Percentiles rank a stretch among this genome's conserved stretches.
Evolutionary conservation across 2,113 vertebrate genomes (phyloP).

Genomic region (Rhabdornis inornatus): DNA sequence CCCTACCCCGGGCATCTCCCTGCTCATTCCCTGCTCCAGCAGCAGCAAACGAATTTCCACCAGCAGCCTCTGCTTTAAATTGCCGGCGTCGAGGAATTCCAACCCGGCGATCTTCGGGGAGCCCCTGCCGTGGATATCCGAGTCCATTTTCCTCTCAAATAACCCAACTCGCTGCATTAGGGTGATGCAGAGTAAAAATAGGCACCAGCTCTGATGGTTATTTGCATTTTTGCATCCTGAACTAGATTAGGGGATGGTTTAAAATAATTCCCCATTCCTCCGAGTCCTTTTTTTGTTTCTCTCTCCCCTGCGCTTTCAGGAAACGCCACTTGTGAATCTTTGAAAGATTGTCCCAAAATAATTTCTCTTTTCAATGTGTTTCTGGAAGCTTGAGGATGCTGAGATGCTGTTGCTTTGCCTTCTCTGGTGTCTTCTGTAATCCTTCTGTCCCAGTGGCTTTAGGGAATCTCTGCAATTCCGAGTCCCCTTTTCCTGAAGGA

Average conservation of each 20-base stretch:
- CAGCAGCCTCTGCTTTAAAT: constrained; percentile 90
- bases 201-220: not conserved
- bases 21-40: constrained; percentile 76
- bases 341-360: not conserved
- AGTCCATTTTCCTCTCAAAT: not conserved
- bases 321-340: not conserved
- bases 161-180: not conserved
- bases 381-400: not conserved
- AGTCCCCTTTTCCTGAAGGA: not conserved
- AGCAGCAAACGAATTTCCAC: constrained; percentile 78
- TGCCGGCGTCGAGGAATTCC: accelerated
- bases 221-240: constrained; percentile 15
- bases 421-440: not conserved
- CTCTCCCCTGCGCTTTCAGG: not conserved
- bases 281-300: not conserved
- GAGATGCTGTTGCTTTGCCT: not conserved
- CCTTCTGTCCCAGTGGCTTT: constrained; percentile 21
- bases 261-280: not conserved
- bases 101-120: not conserved
- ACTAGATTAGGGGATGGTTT: constrained; percentile 33
- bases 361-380: not conserved
- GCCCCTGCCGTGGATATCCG: not conserved
- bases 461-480: not conserved
- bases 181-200: not conserved
- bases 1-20: constrained; percentile 77